These are phyloP conservation scores for Acronicta psi DNA, from an alignment of 2,888 invertebrate species.

Conservation along the genomic window DNA sequence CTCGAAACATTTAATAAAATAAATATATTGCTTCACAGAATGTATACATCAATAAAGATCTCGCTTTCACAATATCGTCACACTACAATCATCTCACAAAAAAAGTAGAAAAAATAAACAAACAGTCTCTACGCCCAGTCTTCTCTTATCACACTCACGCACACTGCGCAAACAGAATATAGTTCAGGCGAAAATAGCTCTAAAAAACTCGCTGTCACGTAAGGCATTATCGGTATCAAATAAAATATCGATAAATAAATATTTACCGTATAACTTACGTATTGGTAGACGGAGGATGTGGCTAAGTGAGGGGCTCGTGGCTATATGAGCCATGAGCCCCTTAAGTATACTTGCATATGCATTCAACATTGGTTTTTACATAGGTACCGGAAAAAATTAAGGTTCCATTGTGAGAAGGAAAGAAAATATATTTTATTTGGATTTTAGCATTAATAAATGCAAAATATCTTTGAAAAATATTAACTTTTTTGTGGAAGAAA, in stretches of 20 bases:
- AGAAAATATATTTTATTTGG: too few relatives aligned
- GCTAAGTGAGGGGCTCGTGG: too few relatives aligned
- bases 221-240: conserved; percentile 8
- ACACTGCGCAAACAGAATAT: conserved; percentile 31
- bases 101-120: conserved; percentile 7
- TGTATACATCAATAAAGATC: not conserved
- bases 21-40: too few relatives aligned
- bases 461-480: too few relatives aligned
- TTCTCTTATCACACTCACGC: conserved; percentile 37
- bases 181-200: conserved; percentile 25
- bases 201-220: conserved; percentile 17
- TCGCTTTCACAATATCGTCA: not conserved
- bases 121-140: not conserved
- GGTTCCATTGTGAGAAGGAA: too few relatives aligned
- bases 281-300: not conserved
- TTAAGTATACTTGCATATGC: too few relatives aligned
- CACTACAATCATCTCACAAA: conserved; percentile 7
- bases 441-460: too few relatives aligned
- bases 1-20: too few relatives aligned
- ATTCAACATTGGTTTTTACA: too few relatives aligned
- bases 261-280: not conserved
- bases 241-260: conserved; percentile 21
- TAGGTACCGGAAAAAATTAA: too few relatives aligned
- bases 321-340: too few relatives aligned
- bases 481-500: too few relatives aligned